Base-by-base conservation (phyloP, 1,140 invertebrate species). In the Eumaeus atala region DNA sequence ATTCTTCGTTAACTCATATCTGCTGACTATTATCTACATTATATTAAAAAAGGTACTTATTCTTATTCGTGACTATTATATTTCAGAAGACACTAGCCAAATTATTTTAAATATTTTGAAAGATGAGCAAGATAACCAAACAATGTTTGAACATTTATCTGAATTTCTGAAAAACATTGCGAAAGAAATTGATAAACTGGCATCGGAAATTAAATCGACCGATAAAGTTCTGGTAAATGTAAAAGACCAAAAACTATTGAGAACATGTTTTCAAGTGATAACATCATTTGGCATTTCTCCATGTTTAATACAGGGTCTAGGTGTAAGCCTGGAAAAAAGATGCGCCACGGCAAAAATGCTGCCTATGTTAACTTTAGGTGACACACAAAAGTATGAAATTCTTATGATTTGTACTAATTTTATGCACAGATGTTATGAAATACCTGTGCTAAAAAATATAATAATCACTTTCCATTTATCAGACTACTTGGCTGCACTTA, bases 301-400 rank as follows among this genome's bases (percentile, higher is more conserved):
- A 38, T 90, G 90, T 69, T 70, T 94, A n/a, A 73, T 92, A 56
- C 89, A 90, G 38, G 91, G 92, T 3, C 71, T 95, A 50, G 92
- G 92, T 6, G 78, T 92, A 51, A 87, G 88, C 17, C 61, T 89
- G 47, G 64, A 74, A 49, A 83, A 88, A 72, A 72, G 86, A 65
- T 87, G 74, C 58, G 50, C 61, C 11, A 71, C 61, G 58, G 72
- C 72, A 49, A 35, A 57, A 10, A 53, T 65, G 9, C 36, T 84
- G 9, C 61, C 71, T 14, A 10, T 56, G 7, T n/a, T 78, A 9
- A 56, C 42, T 35, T 73, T 87, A 34, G 67, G 64, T 51, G 72
- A 82, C 71, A 79, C 77, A 47, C 61, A 81, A 62, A 86, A 85
- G 61, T 87, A 87, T 76, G 68, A 79, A 50, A 62, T 78, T 47